Evolutionary conservation across 2,888 invertebrate genomes (phyloP).

Genomic region (Brachyptera risi): DNA sequence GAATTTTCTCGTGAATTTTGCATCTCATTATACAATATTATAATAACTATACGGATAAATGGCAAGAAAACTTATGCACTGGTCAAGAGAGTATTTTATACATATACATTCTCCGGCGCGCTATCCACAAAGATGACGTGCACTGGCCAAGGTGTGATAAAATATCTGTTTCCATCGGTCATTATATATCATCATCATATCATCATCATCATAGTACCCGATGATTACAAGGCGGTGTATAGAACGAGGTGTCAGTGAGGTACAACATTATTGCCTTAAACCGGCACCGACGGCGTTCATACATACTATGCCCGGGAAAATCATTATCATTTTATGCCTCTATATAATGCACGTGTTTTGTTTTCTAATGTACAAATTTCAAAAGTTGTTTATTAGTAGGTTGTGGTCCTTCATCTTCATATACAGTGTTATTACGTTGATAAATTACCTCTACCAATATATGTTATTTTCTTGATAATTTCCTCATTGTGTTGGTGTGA

Average conservation of each 20-base stretch:
- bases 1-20: not conserved
- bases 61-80: no score
- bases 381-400: constrained; percentile 13
- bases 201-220: constrained; percentile 48
- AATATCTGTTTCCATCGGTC: constrained; percentile 46
- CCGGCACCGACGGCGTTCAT: not conserved
- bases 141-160: constrained; percentile 46
- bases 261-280: not conserved
- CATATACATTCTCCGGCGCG: no score
- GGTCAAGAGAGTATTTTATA: not conserved
- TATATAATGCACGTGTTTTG: constrained; percentile 20
- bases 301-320: constrained; percentile 17
- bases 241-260: constrained; percentile 26
- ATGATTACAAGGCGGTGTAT: constrained; percentile 48
- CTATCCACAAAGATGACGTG: no score
- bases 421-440: constrained; percentile 14
- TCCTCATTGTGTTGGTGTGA: not conserved
- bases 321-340: constrained; percentile 26
- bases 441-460: constrained; percentile 18
- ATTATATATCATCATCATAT: constrained; percentile 44
- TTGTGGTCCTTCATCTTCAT: constrained; percentile 16
- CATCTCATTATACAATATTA: not conserved
- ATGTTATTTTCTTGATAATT: constrained; percentile 13
- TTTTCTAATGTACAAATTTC: constrained; percentile 8
- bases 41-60: no score